Conservation (phyloP, 2,113 vertebrate genomes). For the Orthonyx spaldingii region DNA sequence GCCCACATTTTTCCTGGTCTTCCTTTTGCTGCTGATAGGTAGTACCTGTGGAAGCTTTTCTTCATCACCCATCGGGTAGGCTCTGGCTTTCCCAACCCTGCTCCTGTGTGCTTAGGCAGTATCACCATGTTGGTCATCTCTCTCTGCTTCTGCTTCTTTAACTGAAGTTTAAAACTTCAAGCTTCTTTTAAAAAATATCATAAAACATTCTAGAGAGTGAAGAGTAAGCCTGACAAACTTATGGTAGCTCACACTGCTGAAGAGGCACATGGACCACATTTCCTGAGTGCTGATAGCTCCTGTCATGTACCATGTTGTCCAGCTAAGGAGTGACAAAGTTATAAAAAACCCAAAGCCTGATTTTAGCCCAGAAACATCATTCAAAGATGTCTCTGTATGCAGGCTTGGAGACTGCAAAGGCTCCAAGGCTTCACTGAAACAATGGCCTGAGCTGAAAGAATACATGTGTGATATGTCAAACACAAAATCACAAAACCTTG, state of each 20-base stretch:
- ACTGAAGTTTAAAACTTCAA: neutral
- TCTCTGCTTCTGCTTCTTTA: neutral
- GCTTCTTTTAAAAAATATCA: neutral
- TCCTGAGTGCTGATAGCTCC: neutral
- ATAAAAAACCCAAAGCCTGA: neutral
- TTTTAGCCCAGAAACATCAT: neutral
- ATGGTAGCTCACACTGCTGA: neutral
- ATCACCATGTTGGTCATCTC: neutral
- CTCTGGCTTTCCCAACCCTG: neutral
- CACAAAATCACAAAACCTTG: neutral
- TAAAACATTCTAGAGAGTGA: neutral
- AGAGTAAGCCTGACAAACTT: neutral
- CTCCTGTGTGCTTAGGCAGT: neutral
- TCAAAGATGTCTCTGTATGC: neutral
- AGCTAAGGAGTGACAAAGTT: neutral
- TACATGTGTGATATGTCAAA: neutral
- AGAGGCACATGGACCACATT: neutral
- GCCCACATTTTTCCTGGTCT: neutral
- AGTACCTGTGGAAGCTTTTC: neutral
- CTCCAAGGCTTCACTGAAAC: neutral
- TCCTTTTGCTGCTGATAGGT: neutral
- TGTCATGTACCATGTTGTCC: neutral
- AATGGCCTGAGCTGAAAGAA: neutral
- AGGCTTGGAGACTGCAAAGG: neutral
- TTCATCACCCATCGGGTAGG: neutral